Base-by-base conservation (phyloP, 2,113 vertebrate species). In the Ptilorrhoa leucosticta region DNA sequence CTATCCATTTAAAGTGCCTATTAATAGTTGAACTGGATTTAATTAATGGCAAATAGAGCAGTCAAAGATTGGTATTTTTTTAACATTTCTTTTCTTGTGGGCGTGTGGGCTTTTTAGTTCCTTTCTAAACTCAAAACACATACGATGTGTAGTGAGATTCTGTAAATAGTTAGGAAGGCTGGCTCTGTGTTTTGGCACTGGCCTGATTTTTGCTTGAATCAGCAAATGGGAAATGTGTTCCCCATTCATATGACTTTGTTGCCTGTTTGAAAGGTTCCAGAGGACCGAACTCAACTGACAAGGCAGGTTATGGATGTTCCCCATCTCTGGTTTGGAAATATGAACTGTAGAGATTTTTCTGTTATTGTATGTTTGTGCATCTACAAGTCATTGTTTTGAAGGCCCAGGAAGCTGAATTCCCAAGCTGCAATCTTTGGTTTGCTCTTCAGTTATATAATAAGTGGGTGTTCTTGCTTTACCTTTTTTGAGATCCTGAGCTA, bases 101-200 rank as follows among this genome's bases (percentile, higher is more conserved):
- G 45, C 0, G 15, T 47, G 47, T 65, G 44, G 23, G 11, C 18
- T 72, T 90, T 64, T 86, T 89, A 76, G 40, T 65, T 87, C 54
- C 51, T 78, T 81, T 56, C 58, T 73, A 58, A 94, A 88, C 84
- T 85, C 54, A 45, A 87, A 95, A 78, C 80, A 86, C 71, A 63
- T 70, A 70, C 0, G 2, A 82, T 70, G 42, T 83, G 50, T 63
- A 77, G 76, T 60, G 70, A 65, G 60, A 87, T 92, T 78, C 92
- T 96, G 86, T 93, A 88, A 93, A 90, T 88, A 96, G 93, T 77
- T 90, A 88, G 72, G 80, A 89, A 88, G 88, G 48, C 84, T 91
- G 85, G 47, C 58, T 88, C 79, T 83, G 37, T 73, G 57, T 94
- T 94, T 90, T 94, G 96, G 94, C 94, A 94, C 72, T 39, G 86